phyloP scores from a whole-genome alignment of 2,797 vertebrate genomes.

The Orestias chungarensis region DNA sequence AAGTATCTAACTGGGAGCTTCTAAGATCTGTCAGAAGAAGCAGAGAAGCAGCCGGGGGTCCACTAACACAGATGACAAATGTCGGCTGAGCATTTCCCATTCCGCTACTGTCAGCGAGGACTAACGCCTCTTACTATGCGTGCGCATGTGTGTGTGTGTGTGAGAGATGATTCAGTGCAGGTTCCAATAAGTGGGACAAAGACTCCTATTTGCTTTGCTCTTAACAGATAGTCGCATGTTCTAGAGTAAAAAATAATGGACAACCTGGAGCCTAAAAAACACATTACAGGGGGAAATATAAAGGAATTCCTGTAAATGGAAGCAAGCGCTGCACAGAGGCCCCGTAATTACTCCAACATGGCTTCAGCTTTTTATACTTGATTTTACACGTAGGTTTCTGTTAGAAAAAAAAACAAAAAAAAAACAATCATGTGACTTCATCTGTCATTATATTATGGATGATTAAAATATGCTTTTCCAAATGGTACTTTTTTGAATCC shows the following conservation, averaged over 20 bases:
- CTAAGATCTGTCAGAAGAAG: conserved; percentile 72
- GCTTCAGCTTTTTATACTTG: conserved; percentile 31
- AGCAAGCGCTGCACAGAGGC: conserved; percentile 38
- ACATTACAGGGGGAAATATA: conserved; percentile 23
- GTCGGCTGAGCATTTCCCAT: conserved; percentile 70
- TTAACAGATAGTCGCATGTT: conserved; percentile 49
- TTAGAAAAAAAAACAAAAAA: conserved; percentile 4
- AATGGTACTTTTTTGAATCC: conserved; percentile 44
- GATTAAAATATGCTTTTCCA: conserved; percentile 49
- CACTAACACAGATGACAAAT: conserved; percentile 72
- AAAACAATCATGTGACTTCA: conserved; percentile 6
- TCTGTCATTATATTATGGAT: conserved; percentile 30
- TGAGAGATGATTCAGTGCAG: conserved; percentile 41
- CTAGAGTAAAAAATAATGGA: conserved; percentile 59
- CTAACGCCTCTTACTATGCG: conserved; percentile 48
- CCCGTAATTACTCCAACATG: conserved; percentile 51
- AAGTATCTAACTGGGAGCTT: conserved; percentile 69
- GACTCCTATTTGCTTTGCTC: conserved; percentile 58
- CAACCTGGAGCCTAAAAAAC: conserved; percentile 31
- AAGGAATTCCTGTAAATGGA: conserved; percentile 12
- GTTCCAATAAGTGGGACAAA: conserved; percentile 69
- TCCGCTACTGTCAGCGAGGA: conserved; percentile 68
- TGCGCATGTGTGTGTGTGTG: conserved; percentile 39
- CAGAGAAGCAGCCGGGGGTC: conserved; percentile 64
- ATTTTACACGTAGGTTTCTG: conserved; percentile 29